phyloP scores from a whole-genome alignment of 2,888 invertebrate genomes.

The Drosophila colorata region DNA sequence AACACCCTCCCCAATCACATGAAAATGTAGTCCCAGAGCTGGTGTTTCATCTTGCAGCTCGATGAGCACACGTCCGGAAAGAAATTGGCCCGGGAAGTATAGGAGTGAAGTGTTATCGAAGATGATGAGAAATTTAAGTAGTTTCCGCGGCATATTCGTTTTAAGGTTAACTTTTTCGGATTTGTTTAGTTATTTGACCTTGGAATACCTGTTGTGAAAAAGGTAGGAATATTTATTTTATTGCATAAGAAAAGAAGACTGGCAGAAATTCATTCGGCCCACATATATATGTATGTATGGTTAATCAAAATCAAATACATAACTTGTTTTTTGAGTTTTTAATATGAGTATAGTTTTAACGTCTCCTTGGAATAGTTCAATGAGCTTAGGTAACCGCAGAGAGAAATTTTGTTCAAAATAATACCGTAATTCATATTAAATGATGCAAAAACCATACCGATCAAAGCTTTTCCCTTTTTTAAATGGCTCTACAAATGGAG shows the following conservation, averaged over 20 bases:
- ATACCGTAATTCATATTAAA: constrained; percentile 47
- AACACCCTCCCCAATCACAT: constrained; percentile 97
- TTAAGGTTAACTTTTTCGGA: not conserved
- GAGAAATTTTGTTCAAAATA: constrained; percentile 29
- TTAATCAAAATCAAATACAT: not conserved
- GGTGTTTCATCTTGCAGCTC: constrained; percentile 97
- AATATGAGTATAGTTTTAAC: constrained; percentile 1
- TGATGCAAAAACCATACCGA: constrained; percentile 34
- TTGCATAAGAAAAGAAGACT: not conserved
- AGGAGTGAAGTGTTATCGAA: constrained; percentile 97
- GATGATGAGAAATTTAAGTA: constrained; percentile 96
- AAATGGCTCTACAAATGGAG: constrained; percentile 30
- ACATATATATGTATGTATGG: constrained; percentile 1
- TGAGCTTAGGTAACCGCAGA: constrained; percentile 21
- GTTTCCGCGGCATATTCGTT: constrained; percentile 91
- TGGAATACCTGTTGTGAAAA: constrained; percentile 17
- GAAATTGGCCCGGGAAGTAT: constrained; percentile 97
- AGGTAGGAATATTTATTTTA: not conserved
- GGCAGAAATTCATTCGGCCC: not conserved
- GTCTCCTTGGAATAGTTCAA: constrained; percentile 24
- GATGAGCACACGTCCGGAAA: constrained; percentile 95
- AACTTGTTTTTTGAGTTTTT: not conserved
- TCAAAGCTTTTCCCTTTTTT: constrained; percentile 54
- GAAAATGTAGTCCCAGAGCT: constrained; percentile 95
- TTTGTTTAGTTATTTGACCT: constrained; percentile 10